Base-by-base conservation (phyloP, 2,888 invertebrate genomes). In the Anticlea derivata region DNA sequence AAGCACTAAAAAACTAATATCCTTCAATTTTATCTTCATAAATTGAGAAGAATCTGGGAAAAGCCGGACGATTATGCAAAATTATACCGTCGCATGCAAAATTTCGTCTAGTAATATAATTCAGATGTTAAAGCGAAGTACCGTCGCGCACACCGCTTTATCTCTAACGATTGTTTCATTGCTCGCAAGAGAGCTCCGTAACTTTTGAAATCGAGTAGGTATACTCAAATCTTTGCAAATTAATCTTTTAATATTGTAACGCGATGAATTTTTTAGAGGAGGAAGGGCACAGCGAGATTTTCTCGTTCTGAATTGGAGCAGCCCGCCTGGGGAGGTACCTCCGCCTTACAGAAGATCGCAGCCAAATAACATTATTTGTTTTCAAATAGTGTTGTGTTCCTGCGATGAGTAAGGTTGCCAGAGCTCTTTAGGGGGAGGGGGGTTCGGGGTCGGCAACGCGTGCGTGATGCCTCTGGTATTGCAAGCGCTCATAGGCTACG, bases 141-240 rank as follows among this genome's bases (percentile, higher is more conserved):
- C 55, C 54, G 53, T 43, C 27, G 29, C 45, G 55, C 51, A 8
- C 45, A 30, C 31, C 52, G 57, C 48, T 37, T 68, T 70, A 73
- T 74, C 68, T 70, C 58, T 70, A 73, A 75, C 70, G 69, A 57
- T 68, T 71, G 67, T 74, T 71, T 73, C 63, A 74, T 72, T 65
- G 66, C 63, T 65, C 66, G 53, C 58, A 52, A 49, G 55, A 52
- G 56, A 46, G 26, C 37, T 56, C 46, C 41, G 39, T 38, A 60
- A 63, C 58, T 63, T 65, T 49, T 50, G 46, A 58, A 50, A 43
- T 50, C 43, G 43, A 7, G 6, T 39, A 48, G 11, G 10, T 20
- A 50, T 50, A 46, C 44, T 26, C 30, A 24, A 54, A 60, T 44
- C 26, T 46, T 54, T 44, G 23, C 53, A 50, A 3, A 2, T 17